Conservation (phyloP, 2,797 vertebrate genomes). For the Parauchenoglanis punctatus region DNA sequence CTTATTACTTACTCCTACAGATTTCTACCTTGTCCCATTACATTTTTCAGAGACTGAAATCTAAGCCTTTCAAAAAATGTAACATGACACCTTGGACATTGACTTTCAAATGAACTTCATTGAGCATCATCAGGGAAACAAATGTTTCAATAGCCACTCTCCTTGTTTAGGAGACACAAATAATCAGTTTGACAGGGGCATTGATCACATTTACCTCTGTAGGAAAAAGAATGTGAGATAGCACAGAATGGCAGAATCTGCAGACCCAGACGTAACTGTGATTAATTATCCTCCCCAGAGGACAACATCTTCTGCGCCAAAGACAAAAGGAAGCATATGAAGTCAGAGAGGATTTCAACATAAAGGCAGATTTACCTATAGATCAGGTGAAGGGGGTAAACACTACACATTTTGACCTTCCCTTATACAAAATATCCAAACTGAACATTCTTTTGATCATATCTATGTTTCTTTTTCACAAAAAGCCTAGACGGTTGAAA, state of each 20-base stretch:
- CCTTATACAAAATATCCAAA: conserved; percentile 57
- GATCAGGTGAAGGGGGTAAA: conserved; percentile 64
- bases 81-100: not conserved
- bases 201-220: conserved; percentile 72
- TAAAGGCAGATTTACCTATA: conserved; percentile 72
- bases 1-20: not conserved
- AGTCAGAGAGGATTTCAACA: conserved; percentile 67
- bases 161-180: conserved; percentile 66
- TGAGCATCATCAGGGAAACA: conserved; percentile 24
- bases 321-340: conserved; percentile 65
- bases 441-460: conserved; percentile 23
- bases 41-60: not conserved
- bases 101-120: conserved; percentile 38
- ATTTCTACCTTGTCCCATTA: not conserved
- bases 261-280: conserved; percentile 73
- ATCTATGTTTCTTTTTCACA: conserved; percentile 28
- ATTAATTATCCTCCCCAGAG: conserved; percentile 77
- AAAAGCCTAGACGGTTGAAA: conserved; percentile 71
- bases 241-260: conserved; percentile 43
- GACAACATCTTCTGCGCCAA: conserved; percentile 73
- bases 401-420: conserved; percentile 51
- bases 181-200: conserved; percentile 70
- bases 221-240: conserved; percentile 61
- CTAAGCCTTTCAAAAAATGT: conserved; percentile 51
- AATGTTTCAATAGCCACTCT: conserved; percentile 60